Base-by-base conservation (phyloP, 2,113 vertebrate genomes). In the Platichthys flesus region DNA sequence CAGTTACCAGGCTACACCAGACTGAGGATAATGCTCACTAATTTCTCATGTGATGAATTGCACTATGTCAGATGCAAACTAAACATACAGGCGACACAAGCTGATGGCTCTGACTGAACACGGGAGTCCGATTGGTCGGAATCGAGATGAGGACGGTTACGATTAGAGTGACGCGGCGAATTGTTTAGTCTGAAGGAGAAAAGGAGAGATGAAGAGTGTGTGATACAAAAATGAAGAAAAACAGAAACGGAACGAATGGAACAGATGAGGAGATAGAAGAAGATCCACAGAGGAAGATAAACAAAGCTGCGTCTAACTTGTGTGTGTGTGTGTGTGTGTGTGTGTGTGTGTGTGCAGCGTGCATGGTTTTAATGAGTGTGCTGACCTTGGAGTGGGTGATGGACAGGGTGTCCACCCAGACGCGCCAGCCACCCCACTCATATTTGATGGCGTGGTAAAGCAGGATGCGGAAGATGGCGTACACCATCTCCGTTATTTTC, bases 401-500 rank as follows among this genome's bases (percentile, higher is more conserved):
- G 13, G 98, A 99, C 77, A 99, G 93, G 0, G 98, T 99, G 88
- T 99, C 98, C 71, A 99, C 97, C 98, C 98, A 99, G 77, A 99
- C 98, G 60, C 98, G 96, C 98, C 98, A 99, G 88, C 98, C 98
- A 68, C 98, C 98, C 98, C 98, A 99, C 86, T 99, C 98, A 5
- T 98, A 99, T 72, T 97, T 99, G 92, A 99, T 92, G 59, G 98
- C 98, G 74, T 99, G 98, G 92, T 99, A 99, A 64, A 99, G 97
- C 28, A 99, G 93, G 89, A 99, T 99, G 81, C 98, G 95, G 92
- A 99, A 99, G 92, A 99, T 94, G 84, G 98, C 96, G 76, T 97
- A 99, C 8, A 99, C 98, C 98, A 99, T 99, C 93, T 99, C 98
- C 2, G 97, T 97, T 93, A 99, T 96, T 94, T 99, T 99, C 92